phyloP scores from a whole-genome alignment of 1,140 invertebrate genomes.

The Diachasmimorpha longicaudata region DNA sequence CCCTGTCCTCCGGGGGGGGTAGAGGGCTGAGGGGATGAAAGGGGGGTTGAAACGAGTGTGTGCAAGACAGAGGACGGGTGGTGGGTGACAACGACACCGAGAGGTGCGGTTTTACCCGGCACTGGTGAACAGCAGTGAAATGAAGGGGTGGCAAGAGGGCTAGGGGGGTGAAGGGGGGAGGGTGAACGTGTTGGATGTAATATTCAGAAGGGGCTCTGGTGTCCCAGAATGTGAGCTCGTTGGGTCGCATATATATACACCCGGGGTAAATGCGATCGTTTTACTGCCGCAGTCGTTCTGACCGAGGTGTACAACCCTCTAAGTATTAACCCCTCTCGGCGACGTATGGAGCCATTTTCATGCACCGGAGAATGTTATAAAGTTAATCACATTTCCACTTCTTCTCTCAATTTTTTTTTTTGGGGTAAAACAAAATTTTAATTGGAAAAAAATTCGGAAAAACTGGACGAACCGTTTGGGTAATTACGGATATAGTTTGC shows the following conservation, averaged over 20 bases:
- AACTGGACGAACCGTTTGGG: not conserved
- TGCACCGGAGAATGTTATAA: not conserved
- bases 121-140: too few relatives aligned
- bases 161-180: not conserved
- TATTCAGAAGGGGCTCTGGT: not conserved
- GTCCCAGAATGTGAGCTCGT: not conserved
- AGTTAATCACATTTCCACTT: not conserved
- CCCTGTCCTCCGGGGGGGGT: too few relatives aligned
- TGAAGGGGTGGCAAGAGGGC: too few relatives aligned
- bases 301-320: too few relatives aligned
- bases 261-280: too few relatives aligned
- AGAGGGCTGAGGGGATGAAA: too few relatives aligned
- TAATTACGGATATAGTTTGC: not conserved
- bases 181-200: constrained; percentile 26
- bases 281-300: too few relatives aligned
- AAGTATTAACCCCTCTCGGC: constrained; percentile 28
- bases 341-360: constrained; percentile 25
- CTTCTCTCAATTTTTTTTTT: too few relatives aligned
- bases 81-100: too few relatives aligned
- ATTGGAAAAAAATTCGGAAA: not conserved
- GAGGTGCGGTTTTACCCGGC: too few relatives aligned
- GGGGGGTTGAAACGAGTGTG: too few relatives aligned
- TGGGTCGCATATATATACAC: not conserved
- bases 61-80: too few relatives aligned
- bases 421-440: not conserved